Evolutionary conservation across 2,797 vertebrate genomes (phyloP).

Genomic region (Periparus ater): DNA sequence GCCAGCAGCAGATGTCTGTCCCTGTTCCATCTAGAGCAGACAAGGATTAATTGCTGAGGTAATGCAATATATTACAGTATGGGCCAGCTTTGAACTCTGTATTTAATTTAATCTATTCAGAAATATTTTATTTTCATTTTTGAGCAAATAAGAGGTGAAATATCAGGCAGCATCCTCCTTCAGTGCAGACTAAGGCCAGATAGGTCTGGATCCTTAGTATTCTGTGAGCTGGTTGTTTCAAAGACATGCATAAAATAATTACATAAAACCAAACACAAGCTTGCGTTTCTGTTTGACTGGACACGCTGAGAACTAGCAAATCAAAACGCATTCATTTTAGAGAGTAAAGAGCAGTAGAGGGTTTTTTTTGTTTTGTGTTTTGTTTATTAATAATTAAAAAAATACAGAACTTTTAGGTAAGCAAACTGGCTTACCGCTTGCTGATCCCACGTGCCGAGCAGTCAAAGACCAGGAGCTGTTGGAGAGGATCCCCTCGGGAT

Average conservation of each 20-base stretch:
- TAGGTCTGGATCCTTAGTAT: background rate
- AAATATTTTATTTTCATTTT: background rate
- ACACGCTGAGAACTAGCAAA: background rate
- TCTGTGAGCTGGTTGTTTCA: background rate
- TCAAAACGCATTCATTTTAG: background rate
- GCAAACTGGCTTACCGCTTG: background rate
- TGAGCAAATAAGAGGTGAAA: background rate
- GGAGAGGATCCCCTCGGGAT: background rate
- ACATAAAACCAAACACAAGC: background rate
- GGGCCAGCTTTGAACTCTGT: background rate
- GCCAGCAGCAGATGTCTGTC: background rate
- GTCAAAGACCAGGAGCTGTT: rapidly evolving
- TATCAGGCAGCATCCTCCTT: background rate
- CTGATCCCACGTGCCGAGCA: background rate
- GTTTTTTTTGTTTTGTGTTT: background rate
- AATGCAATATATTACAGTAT: background rate
- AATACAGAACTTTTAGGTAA: too few species aligned
- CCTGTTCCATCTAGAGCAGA: background rate
- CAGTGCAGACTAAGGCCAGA: background rate
- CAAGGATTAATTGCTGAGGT: background rate
- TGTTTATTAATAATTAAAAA: background rate
- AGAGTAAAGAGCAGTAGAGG: background rate
- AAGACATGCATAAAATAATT: background rate
- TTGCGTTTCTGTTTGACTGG: background rate
- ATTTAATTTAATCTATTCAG: background rate